Conservation (phyloP, 1,140 invertebrate species). For the Bombus balteatus region DNA sequence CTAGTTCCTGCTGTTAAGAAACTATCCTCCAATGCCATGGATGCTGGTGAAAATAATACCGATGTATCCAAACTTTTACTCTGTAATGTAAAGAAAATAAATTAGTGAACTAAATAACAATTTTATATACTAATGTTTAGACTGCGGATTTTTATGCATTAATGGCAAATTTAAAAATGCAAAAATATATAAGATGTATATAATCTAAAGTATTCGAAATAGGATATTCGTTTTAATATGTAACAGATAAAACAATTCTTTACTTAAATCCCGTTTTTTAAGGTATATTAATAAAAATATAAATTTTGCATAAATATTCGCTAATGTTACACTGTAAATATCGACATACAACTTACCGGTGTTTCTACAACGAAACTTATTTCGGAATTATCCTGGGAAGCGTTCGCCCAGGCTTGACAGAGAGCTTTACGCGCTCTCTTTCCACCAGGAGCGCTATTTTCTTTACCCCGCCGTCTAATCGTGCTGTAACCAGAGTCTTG, state of each 20-base stretch:
- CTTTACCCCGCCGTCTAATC: conserved; percentile 85
- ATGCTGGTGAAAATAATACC: conserved; percentile 92
- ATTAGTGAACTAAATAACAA: neutral
- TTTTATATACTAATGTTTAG: neutral
- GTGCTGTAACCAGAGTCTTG: conserved; percentile 86
- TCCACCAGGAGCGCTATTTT: conserved; percentile 85
- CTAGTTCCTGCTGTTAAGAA: conserved; percentile 79
- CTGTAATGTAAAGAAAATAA: conserved; percentile 81
- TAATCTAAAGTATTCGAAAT: neutral
- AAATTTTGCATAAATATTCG: neutral
- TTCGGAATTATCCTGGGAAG: conserved; percentile 84
- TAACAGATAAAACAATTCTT: neutral
- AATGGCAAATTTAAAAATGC: neutral
- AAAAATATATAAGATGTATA: neutral
- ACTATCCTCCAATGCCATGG: conserved; percentile 86
- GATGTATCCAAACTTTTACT: conserved; percentile 93
- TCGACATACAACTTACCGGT: conserved; percentile 85
- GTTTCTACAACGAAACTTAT: conserved; percentile 89
- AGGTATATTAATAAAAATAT: too few relatives aligned
- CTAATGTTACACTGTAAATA: neutral
- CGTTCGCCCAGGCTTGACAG: conserved; percentile 87
- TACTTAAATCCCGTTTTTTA: neutral
- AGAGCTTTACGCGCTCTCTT: conserved; percentile 90
- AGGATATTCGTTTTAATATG: neutral
- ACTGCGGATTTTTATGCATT: neutral